These are phyloP conservation scores for Tipula vernalis DNA, from an alignment of 2,888 invertebrate species.

Conservation along the genomic window DNA sequence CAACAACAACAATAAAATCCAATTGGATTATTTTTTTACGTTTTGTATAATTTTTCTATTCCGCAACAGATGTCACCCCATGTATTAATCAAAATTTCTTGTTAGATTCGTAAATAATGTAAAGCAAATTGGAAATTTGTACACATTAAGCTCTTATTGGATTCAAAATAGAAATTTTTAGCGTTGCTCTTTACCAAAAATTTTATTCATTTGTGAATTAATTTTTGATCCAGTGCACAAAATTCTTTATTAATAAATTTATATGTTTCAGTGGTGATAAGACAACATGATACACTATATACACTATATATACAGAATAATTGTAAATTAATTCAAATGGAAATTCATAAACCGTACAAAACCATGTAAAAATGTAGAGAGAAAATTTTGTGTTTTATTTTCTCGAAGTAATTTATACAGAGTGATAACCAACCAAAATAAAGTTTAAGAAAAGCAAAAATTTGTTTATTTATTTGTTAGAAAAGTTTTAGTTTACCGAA, in stretches of 20 bases:
- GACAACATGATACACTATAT: background rate
- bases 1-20: background rate
- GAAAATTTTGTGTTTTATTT: background rate
- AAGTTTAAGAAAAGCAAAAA: background rate
- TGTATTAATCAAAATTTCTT: background rate
- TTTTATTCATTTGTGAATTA: background rate
- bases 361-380: background rate
- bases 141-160: background rate
- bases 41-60: background rate
- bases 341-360: background rate
- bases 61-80: background rate
- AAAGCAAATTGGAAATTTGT: background rate
- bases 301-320: background rate
- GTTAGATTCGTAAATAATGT: background rate
- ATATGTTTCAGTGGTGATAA: background rate
- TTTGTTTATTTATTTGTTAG: background rate
- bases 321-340: background rate
- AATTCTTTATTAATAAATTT: background rate
- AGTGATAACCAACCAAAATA: background rate
- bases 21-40: background rate
- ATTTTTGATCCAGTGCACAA: background rate
- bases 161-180: background rate
- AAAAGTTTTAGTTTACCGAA: background rate
- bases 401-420: background rate
- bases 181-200: no score